A percentile compares a stretch with the other conserved stretches of the same genome.
phyloP scores from a whole-genome alignment of 2,113 vertebrate species.

The Syngnathus typhle region DNA sequence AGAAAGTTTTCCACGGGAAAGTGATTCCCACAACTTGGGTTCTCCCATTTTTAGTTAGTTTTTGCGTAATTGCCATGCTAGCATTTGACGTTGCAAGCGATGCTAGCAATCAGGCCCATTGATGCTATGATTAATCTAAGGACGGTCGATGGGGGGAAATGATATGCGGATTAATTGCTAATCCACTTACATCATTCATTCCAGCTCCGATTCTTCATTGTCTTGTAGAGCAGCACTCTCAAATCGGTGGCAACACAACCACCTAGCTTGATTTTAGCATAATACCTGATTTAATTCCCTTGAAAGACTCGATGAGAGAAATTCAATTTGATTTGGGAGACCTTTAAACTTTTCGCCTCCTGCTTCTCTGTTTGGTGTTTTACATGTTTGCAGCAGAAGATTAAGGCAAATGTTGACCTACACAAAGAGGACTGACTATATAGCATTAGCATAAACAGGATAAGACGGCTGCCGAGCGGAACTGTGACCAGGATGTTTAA shows the following conservation, averaged over 20 bases:
- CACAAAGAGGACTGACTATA: slow-evolving; percentile 41
- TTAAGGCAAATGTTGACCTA: slow-evolving; percentile 44
- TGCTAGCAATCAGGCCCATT: slow-evolving; percentile 35
- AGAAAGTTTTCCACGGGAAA: slow-evolving; percentile 27
- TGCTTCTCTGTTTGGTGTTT: slow-evolving; percentile 19
- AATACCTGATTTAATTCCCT: slow-evolving; percentile 33
- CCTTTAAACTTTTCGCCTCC: slow-evolving; percentile 38
- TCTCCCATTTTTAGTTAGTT: slow-evolving; percentile 12
- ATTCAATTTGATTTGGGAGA: slow-evolving; percentile 6
- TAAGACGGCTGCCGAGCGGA: slow-evolving; percentile 52
- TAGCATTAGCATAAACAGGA: slow-evolving; percentile 52
- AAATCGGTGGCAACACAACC: slow-evolving; percentile 42
- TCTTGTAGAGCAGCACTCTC: slow-evolving; percentile 53
- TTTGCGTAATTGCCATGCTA: not conserved
- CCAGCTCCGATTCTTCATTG: slow-evolving; percentile 64
- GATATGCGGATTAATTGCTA: slow-evolving; percentile 74
- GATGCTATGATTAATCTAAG: slow-evolving; percentile 52
- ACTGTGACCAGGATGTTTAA: slow-evolving; percentile 66
- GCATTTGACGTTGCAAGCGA: slow-evolving; percentile 27
- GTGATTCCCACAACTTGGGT: slow-evolving; percentile 27
- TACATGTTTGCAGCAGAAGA: slow-evolving; percentile 23
- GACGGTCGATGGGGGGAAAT: slow-evolving; percentile 59
- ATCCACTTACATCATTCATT: slow-evolving; percentile 76
- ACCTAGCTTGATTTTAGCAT: slow-evolving; percentile 31
- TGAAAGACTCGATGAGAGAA: slow-evolving; percentile 23